Evolutionary conservation across 2,113 vertebrate species (phyloP).

Genomic region (Climacteris rufus): DNA sequence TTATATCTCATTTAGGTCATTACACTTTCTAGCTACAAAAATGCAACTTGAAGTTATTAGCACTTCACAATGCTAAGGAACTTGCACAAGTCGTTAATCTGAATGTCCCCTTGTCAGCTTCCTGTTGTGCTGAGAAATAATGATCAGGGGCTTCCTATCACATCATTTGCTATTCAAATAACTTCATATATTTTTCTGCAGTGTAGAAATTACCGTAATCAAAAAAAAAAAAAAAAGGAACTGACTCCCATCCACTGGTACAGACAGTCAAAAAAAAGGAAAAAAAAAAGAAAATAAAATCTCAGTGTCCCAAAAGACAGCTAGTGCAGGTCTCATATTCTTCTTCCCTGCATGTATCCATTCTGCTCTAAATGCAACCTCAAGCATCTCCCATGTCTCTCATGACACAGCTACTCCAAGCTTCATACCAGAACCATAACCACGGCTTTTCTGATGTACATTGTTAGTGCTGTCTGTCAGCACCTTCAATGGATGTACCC

Average conservation of each 20-base stretch:
- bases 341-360: not conserved
- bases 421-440: not conserved
- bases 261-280: too few species aligned
- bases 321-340: not conserved
- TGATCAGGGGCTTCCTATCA: not conserved
- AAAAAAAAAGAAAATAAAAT: not conserved
- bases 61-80: not conserved
- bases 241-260: not conserved
- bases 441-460: not conserved
- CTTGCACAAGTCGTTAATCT: not conserved
- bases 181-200: not conserved
- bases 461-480: not conserved
- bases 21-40: not conserved
- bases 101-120: not conserved
- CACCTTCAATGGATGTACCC: not conserved
- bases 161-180: not conserved
- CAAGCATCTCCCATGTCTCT: not conserved
- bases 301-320: not conserved
- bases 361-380: not conserved
- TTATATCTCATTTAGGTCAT: not conserved
- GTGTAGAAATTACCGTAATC: not conserved
- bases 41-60: not conserved
- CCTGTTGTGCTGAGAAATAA: not conserved
- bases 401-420: not conserved
- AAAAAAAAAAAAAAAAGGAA: not conserved